These are phyloP conservation scores for Tridacna gigas DNA, from an alignment of 2,888 invertebrate genomes.

Conservation along the genomic window DNA sequence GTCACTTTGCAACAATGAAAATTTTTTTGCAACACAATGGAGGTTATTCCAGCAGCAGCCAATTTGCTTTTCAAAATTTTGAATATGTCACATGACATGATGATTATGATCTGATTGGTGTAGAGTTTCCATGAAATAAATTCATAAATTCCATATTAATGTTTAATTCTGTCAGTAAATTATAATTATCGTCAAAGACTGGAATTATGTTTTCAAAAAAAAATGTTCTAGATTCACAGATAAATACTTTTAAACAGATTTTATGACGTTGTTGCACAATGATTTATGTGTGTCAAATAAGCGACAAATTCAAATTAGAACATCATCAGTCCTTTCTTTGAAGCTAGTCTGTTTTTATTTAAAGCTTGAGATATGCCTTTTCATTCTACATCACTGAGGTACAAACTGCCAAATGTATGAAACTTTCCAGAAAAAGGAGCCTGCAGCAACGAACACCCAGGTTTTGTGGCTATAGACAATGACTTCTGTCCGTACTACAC, in stretches of 20 bases:
- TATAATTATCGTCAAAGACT: constrained; percentile 24
- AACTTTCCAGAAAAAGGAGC: too few species aligned
- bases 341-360: too few species aligned
- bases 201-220: constrained; percentile 21
- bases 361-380: too few species aligned
- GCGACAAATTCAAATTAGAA: constrained; percentile 16
- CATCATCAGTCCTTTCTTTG: not conserved
- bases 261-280: constrained; percentile 16
- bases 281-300: constrained; percentile 20
- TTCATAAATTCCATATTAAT: constrained; percentile 44
- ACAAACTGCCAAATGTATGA: too few species aligned
- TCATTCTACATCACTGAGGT: too few species aligned
- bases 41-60: constrained; percentile 26
- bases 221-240: constrained; percentile 23
- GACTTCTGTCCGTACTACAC: too few species aligned
- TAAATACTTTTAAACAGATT: constrained; percentile 35
- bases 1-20: not conserved
- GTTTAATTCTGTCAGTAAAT: constrained; percentile 38
- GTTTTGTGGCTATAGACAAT: too few species aligned
- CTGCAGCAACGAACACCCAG: too few species aligned
- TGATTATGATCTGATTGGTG: constrained; percentile 33
- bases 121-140: constrained; percentile 32
- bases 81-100: constrained; percentile 11
- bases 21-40: constrained; percentile 6
- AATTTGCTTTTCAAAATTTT: constrained; percentile 24